Evolutionary conservation across 1,140 invertebrate genomes (phyloP).

Genomic region (Formica selysi): DNA sequence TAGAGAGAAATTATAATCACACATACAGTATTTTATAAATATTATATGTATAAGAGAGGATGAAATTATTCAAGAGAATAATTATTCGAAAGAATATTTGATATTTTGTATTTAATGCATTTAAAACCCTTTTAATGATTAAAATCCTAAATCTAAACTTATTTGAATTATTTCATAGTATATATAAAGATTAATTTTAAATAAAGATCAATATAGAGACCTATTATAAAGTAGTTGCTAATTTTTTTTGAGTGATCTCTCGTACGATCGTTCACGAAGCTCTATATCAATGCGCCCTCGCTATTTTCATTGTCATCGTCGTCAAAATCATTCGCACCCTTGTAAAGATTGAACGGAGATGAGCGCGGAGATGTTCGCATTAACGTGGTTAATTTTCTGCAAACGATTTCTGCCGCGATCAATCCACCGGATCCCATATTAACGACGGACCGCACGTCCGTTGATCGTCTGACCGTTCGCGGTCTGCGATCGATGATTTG

Average conservation of each 20-base stretch:
- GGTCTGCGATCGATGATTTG: slow-evolving; percentile 58
- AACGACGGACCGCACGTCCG: slow-evolving; percentile 41
- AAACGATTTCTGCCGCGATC: neutral
- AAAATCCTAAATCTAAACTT: neutral
- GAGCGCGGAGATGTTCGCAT: neutral
- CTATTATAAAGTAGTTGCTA: neutral
- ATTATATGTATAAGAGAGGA: neutral
- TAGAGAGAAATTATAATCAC: no score
- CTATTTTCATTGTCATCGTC: neutral
- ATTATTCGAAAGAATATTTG: neutral
- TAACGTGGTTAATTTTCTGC: slow-evolving; percentile 39
- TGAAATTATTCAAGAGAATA: neutral
- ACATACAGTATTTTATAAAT: no score
- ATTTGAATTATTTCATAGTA: neutral
- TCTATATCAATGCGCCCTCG: neutral
- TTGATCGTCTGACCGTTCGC: slow-evolving; percentile 39
- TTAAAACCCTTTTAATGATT: neutral
- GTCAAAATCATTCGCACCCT: neutral
- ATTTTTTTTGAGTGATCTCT: neutral
- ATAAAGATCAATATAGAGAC: neutral
- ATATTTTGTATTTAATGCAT: neutral
- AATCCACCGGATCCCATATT: slow-evolving; percentile 13
- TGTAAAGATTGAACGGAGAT: neutral
- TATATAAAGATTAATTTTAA: neutral
- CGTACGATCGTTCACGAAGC: neutral